Percentiles rank a stretch among this genome's conserved stretches.
These are phyloP conservation scores for Diprion similis DNA, from an alignment of 1,140 invertebrate genomes.

Conservation along the genomic window DNA sequence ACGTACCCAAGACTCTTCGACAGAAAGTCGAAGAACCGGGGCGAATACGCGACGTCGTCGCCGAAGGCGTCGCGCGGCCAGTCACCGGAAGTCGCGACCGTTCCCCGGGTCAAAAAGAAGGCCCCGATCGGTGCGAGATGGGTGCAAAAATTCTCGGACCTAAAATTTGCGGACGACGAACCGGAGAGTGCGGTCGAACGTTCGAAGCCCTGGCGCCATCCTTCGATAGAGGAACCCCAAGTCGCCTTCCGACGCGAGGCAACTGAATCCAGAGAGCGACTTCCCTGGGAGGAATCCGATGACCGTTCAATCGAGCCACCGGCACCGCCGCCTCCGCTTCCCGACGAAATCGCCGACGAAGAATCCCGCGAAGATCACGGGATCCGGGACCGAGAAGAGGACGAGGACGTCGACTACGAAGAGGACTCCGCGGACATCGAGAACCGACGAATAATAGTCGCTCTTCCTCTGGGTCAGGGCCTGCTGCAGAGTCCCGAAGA, in stretches of 20 bases:
- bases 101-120: conserved; percentile 56
- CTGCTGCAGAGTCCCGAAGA: neutral
- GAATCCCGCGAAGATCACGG: conserved; percentile 52
- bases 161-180: conserved; percentile 54
- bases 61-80: conserved; percentile 51
- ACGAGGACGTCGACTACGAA: conserved; percentile 44
- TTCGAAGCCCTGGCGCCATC: conserved; percentile 58
- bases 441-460: neutral
- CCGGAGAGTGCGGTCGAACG: conserved; percentile 47
- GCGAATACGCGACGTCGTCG: conserved; percentile 52
- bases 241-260: conserved; percentile 39
- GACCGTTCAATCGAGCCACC: conserved; percentile 22
- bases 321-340: conserved; percentile 44
- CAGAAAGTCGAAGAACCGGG: conserved; percentile 62
- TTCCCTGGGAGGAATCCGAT: conserved; percentile 31
- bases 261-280: conserved; percentile 18
- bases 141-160: conserved; percentile 61
- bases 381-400: conserved; percentile 47
- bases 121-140: conserved; percentile 58
- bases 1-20: conserved; percentile 79
- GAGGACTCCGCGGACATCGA: neutral
- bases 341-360: conserved; percentile 48
- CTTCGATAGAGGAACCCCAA: conserved; percentile 55
- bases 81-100: conserved; percentile 61
- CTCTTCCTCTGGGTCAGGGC: neutral